Conservation (phyloP, 2,888 invertebrate genomes). For the Pogonocherus hispidulus region DNA sequence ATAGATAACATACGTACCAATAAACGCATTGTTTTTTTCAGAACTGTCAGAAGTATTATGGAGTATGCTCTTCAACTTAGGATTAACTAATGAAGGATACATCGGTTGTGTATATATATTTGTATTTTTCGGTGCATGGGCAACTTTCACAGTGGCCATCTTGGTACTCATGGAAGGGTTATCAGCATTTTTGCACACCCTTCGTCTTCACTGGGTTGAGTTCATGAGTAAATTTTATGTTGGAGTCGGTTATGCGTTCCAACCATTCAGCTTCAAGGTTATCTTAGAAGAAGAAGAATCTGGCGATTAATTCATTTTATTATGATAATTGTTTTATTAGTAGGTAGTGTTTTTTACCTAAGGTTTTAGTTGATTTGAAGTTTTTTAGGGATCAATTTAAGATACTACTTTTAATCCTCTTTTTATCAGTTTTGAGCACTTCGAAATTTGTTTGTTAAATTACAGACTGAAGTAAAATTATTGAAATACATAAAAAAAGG, state of each 20-base stretch:
- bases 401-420: too few species aligned
- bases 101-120: slow-evolving; percentile 72
- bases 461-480: too few species aligned
- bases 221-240: slow-evolving; percentile 88
- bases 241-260: slow-evolving; percentile 86
- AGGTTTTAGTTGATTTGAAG: background rate
- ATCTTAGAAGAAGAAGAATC: slow-evolving; percentile 73
- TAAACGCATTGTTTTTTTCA: slow-evolving; percentile 50
- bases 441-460: too few species aligned
- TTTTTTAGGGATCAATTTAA: too few species aligned
- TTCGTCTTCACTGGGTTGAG: slow-evolving; percentile 92
- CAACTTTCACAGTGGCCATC: slow-evolving; percentile 84
- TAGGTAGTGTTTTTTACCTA: background rate
- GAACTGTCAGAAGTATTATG: slow-evolving; percentile 62
- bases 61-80: slow-evolving; percentile 58
- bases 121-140: slow-evolving; percentile 82
- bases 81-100: slow-evolving; percentile 57
- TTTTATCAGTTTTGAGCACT: too few species aligned
- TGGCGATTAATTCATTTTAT: slow-evolving; percentile 30
- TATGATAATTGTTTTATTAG: background rate
- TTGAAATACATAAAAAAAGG: too few species aligned
- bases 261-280: slow-evolving; percentile 88
- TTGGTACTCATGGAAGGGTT: slow-evolving; percentile 92
- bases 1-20: too few species aligned
- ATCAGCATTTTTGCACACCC: slow-evolving; percentile 90